A percentile compares a stretch with the other conserved stretches of the same genome.
Conservation (phyloP, 2,888 invertebrate species). For the Andrena haemorrhoa region DNA sequence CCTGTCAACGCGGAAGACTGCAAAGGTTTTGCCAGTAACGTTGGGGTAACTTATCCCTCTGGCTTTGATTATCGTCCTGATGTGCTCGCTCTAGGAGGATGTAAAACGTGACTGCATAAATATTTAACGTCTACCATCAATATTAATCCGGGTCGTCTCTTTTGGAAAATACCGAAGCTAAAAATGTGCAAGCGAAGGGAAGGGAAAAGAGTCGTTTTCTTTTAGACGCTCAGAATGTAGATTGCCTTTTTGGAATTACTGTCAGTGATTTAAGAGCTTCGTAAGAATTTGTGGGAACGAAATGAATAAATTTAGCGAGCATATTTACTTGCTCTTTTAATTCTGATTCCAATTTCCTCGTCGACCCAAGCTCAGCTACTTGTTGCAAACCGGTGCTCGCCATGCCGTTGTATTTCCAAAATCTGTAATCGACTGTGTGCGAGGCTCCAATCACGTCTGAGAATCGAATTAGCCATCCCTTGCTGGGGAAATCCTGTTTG, state of each 20-base stretch:
- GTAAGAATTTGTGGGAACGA: not conserved
- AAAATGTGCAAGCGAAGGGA: not conserved
- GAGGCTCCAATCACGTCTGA: constrained; percentile 98
- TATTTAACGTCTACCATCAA: not conserved
- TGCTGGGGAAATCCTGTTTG: constrained; percentile 93
- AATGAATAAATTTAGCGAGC: not conserved
- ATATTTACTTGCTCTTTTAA: constrained; percentile 90
- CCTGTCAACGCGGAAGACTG: constrained; percentile 93
- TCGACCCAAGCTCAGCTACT: constrained; percentile 96
- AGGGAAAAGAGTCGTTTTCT: too few relatives aligned
- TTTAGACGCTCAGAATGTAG: too few relatives aligned
- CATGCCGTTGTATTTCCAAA: constrained; percentile 95
- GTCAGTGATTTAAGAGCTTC: too few relatives aligned
- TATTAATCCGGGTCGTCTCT: not conserved
- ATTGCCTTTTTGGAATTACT: too few relatives aligned
- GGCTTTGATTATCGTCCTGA: constrained; percentile 95
- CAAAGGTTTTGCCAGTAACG: constrained; percentile 93
- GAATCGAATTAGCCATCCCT: constrained; percentile 97
- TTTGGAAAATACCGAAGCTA: not conserved
- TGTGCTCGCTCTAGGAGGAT: constrained; percentile 86
- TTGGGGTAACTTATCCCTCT: constrained; percentile 95
- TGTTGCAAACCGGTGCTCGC: constrained; percentile 96
- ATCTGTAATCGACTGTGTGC: constrained; percentile 94
- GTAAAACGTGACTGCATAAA: not conserved
- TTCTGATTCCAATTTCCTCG: constrained; percentile 95